These are phyloP conservation scores for Paracyclopina nana DNA, from an alignment of 1,140 invertebrate genomes.

Conservation along the genomic window DNA sequence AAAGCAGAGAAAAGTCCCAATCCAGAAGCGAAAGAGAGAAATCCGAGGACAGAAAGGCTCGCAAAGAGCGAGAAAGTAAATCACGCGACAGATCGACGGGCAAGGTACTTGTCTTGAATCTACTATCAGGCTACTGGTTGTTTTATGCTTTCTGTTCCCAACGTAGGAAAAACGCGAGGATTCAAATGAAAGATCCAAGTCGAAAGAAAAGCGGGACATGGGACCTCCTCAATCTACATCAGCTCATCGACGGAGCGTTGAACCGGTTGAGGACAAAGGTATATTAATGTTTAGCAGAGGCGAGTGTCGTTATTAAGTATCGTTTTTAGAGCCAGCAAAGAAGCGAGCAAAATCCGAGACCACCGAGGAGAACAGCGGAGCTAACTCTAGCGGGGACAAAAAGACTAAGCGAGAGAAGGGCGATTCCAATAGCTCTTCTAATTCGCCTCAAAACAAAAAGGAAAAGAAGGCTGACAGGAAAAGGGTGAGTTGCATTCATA, in stretches of 20 bases:
- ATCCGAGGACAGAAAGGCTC: background rate
- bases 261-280: conserved; percentile 5
- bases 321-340: too few relatives aligned
- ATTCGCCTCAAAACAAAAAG: too few relatives aligned
- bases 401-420: too few relatives aligned
- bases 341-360: too few relatives aligned
- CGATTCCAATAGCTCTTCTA: too few relatives aligned
- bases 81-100: background rate
- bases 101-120: background rate
- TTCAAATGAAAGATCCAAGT: background rate
- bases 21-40: background rate
- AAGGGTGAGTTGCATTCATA: too few relatives aligned
- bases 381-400: too few relatives aligned
- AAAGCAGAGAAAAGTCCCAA: conserved; percentile 1
- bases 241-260: conserved; percentile 6
- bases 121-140: too few relatives aligned
- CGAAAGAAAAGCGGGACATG: conserved; percentile 11
- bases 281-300: background rate
- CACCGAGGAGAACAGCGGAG: too few relatives aligned
- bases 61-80: background rate
- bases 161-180: background rate
- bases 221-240: conserved; percentile 11
- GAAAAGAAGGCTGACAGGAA: too few relatives aligned
- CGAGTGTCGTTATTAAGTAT: too few relatives aligned
- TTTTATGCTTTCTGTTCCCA: background rate